Evolutionary conservation across 2,888 invertebrate species (phyloP), one percentile per base, ranked within the genome.

Genomic region (Leptothorax acervorum): DNA sequence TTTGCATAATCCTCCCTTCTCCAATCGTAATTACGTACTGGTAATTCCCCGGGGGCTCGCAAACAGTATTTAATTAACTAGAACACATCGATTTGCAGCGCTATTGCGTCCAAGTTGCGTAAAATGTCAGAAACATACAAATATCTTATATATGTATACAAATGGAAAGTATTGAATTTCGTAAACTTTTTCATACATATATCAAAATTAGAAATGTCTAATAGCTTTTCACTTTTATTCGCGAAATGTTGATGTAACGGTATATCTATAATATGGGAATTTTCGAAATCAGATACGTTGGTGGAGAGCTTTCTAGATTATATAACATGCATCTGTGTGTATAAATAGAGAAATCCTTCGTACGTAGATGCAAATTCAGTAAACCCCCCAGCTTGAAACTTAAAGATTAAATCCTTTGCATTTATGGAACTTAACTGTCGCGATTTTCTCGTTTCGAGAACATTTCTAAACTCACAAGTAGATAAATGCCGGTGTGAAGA

Each of bases 61-160:
- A 71, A 79, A 79, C 48, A 71, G 71, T 79, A 79, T 71, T 79
- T 60, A 71, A 79, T 71, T 71, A 79, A 79, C 60, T 79, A 60
- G 48, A 62, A 48, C 60, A 62, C 48, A 48, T 71, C 60, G 39
- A 71, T 60, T 79, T 60, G 12, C 18, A 71, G 31, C 15, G 45
- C 28, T 57, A 45, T 48, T 51, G 48, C 18, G 1, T 68, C 15
- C 15, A 15, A 45, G 23, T 70, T 35, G 35, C 31, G 6, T 39
- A 28, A 48, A 31, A n/a, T 74, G 73, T 3, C 3, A 78, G 42
- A 53, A 53, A 70, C 45, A 12, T 23, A 45, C 4, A 35, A 57
- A 15, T 45, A 39, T 23, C 1, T 39, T 39, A 11, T n/a, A n/a
- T n/a, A n/a, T n/a, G n/a, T n/a, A n/a, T 42, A 23, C 8, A 42